A percentile compares a stretch with the other conserved stretches of the same genome.
phyloP scores from a whole-genome alignment of 2,797 vertebrate species.

The Anguilla obscura region DNA sequence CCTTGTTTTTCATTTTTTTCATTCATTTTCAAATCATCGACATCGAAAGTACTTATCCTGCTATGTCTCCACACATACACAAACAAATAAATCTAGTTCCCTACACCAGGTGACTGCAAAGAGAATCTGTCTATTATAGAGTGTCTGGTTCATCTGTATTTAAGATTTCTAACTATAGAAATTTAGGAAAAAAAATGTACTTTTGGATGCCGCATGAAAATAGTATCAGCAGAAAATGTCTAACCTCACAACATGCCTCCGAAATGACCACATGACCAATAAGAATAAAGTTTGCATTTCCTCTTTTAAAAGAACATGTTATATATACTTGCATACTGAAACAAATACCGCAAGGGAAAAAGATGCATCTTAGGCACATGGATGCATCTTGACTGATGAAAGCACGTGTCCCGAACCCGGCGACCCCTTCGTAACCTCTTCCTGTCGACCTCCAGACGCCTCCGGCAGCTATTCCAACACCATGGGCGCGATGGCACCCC shows the following conservation, averaged over 20 bases:
- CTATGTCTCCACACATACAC: neutral
- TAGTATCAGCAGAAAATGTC: neutral
- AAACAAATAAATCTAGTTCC: neutral
- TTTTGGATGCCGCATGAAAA: neutral
- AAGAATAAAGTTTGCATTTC: neutral
- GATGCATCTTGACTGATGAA: neutral
- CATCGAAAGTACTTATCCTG: neutral
- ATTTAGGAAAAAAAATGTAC: neutral
- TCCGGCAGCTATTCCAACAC: slow-evolving; percentile 63
- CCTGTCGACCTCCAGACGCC: slow-evolving; percentile 53
- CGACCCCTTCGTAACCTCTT: neutral
- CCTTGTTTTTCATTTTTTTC: neutral
- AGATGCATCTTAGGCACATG: neutral
- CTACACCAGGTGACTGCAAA: no score
- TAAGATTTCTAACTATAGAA: no score
- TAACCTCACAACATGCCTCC: neutral
- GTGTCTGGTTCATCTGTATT: neutral
- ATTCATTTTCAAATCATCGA: neutral
- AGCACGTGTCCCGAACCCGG: neutral
- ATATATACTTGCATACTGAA: neutral
- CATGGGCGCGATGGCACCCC: slow-evolving; percentile 65
- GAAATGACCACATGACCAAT: neutral
- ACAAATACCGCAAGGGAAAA: neutral
- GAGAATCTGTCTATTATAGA: neutral
- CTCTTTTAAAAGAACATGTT: neutral